A percentile compares a stretch with the other conserved stretches of the same genome.
phyloP scores from a whole-genome alignment of 2,888 invertebrate species.

The Phyto melanocephala region DNA sequence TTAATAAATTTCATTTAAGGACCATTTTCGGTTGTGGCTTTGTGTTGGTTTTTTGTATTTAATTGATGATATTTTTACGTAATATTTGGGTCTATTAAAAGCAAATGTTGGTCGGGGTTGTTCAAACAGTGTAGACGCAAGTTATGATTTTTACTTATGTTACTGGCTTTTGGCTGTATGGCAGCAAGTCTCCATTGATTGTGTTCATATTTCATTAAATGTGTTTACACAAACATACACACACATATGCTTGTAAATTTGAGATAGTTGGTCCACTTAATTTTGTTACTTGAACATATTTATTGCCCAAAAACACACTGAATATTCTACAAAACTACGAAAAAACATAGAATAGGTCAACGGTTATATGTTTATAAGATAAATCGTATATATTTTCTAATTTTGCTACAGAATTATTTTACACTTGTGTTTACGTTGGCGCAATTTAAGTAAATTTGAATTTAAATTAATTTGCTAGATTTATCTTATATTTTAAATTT shows the following conservation, averaged over 20 bases:
- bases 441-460: too few relatives aligned
- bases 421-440: too few relatives aligned
- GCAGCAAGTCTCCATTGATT: neutral
- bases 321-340: neutral
- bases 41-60: neutral
- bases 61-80: neutral
- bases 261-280: neutral
- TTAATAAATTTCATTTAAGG: slow-evolving; percentile 27
- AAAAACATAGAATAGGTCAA: neutral
- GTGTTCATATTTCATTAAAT: neutral
- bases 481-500: too few relatives aligned
- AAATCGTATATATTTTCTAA: neutral
- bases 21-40: neutral
- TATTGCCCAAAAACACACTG: neutral
- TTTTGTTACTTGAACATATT: neutral
- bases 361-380: neutral
- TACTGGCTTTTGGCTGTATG: neutral
- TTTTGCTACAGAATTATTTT: too few relatives aligned
- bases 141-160: slow-evolving; percentile 5
- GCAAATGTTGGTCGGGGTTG: slow-evolving; percentile 24
- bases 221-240: neutral
- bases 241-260: too few relatives aligned
- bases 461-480: too few relatives aligned
- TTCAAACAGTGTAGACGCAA: slow-evolving; percentile 13
- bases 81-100: neutral